Evolutionary conservation across 2,113 vertebrate genomes (phyloP), one percentile per base, ranked within the genome.

Genomic region (Dipodomys ordii): DNA sequence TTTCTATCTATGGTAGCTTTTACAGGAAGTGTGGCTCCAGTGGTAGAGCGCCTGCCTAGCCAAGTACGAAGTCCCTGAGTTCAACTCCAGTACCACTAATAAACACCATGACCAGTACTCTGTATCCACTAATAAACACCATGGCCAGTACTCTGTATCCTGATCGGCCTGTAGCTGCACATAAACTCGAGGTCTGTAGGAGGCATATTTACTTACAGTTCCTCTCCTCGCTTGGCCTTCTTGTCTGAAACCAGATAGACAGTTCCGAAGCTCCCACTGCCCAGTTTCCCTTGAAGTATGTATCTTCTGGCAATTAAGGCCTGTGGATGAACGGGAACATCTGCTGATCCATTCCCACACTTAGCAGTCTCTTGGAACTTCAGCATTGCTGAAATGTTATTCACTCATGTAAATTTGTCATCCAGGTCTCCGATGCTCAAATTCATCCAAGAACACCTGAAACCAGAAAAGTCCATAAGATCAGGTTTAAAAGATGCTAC

Each of bases 241-340:
- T 97, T 98, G 90, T 99, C 99, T 96, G 97, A 97, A 85, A 99
- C 98, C 94, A 99, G 97, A 91, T 98, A 99, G 9, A 99, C 98
- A 0, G 97, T 99, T 82, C 99, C 98, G 96, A 99, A 99, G 90
- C 99, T 99, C 8, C 99, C 99, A 30, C 96, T 98, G 91, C 98
- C 99, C 94, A 99, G 98, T 89, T 97, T 99, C 93, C 96, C 96
- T 79, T 98, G 96, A 92, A 99, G 35, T 32, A 77, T 44, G 23
- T 99, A 99, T 97, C 98, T 98, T 96, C 98, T 97, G 68, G 98
- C 98, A 91, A 99, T 97, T 96, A 98, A 35, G 44, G 71, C 74
- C 44, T 93, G 78, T 7, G 97, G 95, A 77, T 69, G 79, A 72
- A 92, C 93, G 85, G 96, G 97, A 88, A 92, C 49, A 35, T 95